Percentiles rank a stretch among this genome's conserved stretches.
phyloP scores from a whole-genome alignment of 2,888 invertebrate genomes.

The Perizoma flavofasciatum region DNA sequence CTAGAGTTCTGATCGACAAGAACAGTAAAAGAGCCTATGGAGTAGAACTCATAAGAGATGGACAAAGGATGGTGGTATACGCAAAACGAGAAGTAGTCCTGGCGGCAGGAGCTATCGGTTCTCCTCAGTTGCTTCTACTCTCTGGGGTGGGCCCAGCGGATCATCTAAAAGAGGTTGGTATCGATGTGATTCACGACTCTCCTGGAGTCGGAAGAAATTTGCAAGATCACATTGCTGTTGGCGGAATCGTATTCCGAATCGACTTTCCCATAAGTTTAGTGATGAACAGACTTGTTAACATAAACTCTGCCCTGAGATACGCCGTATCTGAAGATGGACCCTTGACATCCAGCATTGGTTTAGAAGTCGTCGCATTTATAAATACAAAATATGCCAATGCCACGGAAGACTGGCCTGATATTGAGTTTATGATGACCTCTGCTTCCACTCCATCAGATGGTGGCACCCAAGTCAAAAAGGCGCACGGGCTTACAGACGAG shows the following conservation, averaged over 20 bases:
- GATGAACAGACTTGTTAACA: constrained; percentile 91
- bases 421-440: constrained; percentile 95
- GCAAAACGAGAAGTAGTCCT: constrained; percentile 93
- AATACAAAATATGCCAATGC: constrained; percentile 94
- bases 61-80: constrained; percentile 84
- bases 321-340: constrained; percentile 94
- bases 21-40: constrained; percentile 89
- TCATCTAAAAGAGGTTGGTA: constrained; percentile 88
- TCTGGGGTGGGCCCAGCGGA: constrained; percentile 92
- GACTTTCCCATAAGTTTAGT: constrained; percentile 92
- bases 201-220: constrained; percentile 94
- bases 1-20: constrained; percentile 89
- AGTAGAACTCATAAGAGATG: constrained; percentile 90
- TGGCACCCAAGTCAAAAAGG: constrained; percentile 90
- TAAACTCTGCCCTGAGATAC: constrained; percentile 92
- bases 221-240: constrained; percentile 95
- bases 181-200: constrained; percentile 89
- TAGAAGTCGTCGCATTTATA: constrained; percentile 95
- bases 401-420: constrained; percentile 95
- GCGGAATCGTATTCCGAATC: constrained; percentile 91
- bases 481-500: constrained; percentile 92
- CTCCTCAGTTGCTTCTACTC: constrained; percentile 96
- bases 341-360: constrained; percentile 92
- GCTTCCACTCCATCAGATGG: constrained; percentile 93
- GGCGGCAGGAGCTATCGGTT: constrained; percentile 94